Evolutionary conservation across 2,797 vertebrate genomes (phyloP).

Genomic region (Peromyscus nudipes): DNA sequence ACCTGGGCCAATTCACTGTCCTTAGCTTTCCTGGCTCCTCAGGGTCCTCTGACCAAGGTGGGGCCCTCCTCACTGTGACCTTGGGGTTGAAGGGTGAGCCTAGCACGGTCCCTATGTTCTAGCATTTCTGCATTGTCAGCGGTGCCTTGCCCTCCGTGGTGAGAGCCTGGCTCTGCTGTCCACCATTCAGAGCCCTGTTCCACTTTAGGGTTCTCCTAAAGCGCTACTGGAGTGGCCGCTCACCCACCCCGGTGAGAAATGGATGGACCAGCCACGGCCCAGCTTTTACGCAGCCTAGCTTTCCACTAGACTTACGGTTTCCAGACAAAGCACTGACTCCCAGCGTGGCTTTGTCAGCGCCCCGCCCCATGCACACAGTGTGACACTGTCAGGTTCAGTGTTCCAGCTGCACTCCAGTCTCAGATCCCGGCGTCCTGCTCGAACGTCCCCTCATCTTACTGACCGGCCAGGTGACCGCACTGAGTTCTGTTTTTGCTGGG

Average conservation of each 20-base stretch:
- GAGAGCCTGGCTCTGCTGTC: neutral
- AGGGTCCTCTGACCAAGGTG: neutral
- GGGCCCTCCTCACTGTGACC: neutral
- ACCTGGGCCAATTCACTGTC: neutral
- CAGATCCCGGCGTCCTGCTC: neutral
- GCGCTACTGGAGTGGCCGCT: no score
- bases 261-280: accelerated
- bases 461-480: accelerated
- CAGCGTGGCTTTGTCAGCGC: accelerated
- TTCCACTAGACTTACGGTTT: neutral
- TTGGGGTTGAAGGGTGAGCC: neutral
- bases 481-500: neutral
- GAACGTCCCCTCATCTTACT: neutral
- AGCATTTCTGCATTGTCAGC: neutral
- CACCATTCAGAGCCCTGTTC: neutral
- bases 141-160: neutral
- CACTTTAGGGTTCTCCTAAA: neutral
- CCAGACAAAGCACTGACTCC: neutral
- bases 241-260: neutral
- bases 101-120: no score
- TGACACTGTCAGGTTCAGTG: neutral
- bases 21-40: neutral
- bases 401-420: neutral
- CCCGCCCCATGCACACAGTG: accelerated
- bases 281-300: neutral